Percentiles rank a stretch among this genome's conserved stretches.
These are phyloP conservation scores for Phania funesta DNA, from an alignment of 2,888 invertebrate species.

Conservation along the genomic window DNA sequence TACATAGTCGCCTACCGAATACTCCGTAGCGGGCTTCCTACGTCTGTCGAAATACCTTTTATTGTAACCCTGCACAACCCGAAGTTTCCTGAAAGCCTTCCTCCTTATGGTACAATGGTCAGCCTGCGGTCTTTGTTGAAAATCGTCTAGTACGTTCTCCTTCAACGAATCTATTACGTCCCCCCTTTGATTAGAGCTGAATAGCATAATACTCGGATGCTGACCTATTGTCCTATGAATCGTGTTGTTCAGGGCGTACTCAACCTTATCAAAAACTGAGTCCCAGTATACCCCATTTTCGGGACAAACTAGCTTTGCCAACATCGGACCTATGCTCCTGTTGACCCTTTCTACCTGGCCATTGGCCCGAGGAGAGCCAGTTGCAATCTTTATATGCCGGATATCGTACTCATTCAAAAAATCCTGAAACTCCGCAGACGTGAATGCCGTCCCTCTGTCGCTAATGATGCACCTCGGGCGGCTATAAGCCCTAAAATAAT, in stretches of 20 bases:
- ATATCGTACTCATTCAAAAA: too few relatives aligned
- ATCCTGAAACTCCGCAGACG: background rate
- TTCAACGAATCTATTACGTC: background rate
- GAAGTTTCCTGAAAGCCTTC: background rate
- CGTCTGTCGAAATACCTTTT: background rate
- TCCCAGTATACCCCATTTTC: background rate
- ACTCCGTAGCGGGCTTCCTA: background rate
- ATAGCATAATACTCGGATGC: background rate
- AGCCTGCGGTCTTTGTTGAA: background rate
- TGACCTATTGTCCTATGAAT: background rate
- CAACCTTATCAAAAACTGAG: background rate
- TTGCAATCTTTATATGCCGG: background rate
- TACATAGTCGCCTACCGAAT: background rate
- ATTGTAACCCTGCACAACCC: background rate
- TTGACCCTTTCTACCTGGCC: background rate
- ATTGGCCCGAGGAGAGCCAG: background rate
- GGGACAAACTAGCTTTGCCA: background rate
- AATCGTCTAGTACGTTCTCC: background rate
- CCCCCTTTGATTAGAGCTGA: background rate
- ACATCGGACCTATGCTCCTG: background rate
- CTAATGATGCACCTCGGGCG: background rate
- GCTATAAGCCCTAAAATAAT: constrained; percentile 63
- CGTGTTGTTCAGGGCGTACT: background rate
- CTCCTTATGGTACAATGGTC: background rate
- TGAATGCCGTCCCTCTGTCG: constrained; percentile 28